Percentiles rank a stretch among this genome's conserved stretches.
phyloP scores from a whole-genome alignment of 2,113 vertebrate species.

The Platanista minor region DNA sequence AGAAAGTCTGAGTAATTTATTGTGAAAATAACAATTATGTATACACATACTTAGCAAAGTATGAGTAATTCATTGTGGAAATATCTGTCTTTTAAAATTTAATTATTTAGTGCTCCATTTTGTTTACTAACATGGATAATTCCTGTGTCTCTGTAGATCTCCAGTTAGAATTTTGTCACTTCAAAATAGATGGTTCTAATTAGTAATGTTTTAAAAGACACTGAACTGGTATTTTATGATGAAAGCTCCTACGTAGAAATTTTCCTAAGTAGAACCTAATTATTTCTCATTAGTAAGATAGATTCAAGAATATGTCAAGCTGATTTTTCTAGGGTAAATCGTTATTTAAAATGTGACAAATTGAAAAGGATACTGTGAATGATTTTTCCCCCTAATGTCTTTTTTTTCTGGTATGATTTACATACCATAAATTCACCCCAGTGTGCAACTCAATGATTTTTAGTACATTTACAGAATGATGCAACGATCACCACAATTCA shows the following conservation, averaged over 20 bases:
- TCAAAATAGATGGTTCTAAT: not conserved
- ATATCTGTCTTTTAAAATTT: not conserved
- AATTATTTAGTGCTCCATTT: not conserved
- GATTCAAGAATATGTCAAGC: not conserved
- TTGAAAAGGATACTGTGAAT: not conserved
- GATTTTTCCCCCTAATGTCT: not conserved
- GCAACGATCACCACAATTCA: not conserved
- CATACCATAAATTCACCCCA: not conserved
- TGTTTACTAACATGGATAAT: not conserved
- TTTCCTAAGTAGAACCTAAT: not conserved
- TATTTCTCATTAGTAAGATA: slow-evolving; percentile 20
- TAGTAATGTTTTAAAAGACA: not conserved
- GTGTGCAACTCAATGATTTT: not conserved
- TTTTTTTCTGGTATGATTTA: not conserved
- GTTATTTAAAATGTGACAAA: not conserved
- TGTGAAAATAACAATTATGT: not conserved
- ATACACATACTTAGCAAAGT: not conserved
- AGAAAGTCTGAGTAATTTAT: not conserved
- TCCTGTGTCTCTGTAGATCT: not conserved
- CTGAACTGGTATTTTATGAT: not conserved
- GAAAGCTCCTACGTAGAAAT: not conserved
- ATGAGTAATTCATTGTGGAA: not conserved
- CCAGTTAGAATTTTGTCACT: not conserved
- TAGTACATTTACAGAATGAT: not conserved
- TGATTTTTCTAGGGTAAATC: not conserved